Conservation (phyloP, 1,140 invertebrate genomes). For the Battus philenor region DNA sequence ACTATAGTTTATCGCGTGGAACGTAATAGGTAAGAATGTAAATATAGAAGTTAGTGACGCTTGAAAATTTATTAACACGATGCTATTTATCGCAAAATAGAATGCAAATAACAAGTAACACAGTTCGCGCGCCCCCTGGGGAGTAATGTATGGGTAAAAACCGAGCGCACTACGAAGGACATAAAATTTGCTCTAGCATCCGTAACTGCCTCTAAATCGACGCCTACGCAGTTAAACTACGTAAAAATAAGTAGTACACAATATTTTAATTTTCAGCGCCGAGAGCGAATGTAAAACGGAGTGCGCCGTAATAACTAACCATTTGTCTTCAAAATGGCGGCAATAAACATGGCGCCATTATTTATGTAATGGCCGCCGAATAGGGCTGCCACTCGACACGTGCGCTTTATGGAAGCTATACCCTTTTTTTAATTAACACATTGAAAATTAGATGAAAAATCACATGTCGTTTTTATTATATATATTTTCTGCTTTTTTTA, state of each 20-base stretch:
- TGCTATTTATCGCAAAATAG: constrained; percentile 15
- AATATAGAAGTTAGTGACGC: constrained; percentile 19
- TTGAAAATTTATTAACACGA: constrained; percentile 22
- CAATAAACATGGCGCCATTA: constrained; percentile 73
- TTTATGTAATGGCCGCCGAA: constrained; percentile 71
- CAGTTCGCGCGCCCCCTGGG: constrained; percentile 16
- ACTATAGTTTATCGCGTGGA: too few relatives aligned
- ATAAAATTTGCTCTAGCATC: constrained; percentile 34
- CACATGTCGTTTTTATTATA: too few relatives aligned
- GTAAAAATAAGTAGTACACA: constrained; percentile 67
- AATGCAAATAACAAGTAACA: constrained; percentile 7
- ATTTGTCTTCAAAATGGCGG: constrained; percentile 75
- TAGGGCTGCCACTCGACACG: constrained; percentile 65
- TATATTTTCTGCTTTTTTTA: too few relatives aligned
- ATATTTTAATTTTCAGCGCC: constrained; percentile 73
- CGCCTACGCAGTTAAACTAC: constrained; percentile 61
- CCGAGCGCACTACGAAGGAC: constrained; percentile 22
- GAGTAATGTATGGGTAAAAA: constrained; percentile 20
- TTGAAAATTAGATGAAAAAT: constrained; percentile 41
- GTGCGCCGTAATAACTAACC: constrained; percentile 72
- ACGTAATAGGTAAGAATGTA: too few relatives aligned
- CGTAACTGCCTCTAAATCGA: constrained; percentile 53
- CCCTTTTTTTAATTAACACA: constrained; percentile 66
- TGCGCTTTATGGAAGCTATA: constrained; percentile 64
- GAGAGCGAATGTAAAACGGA: constrained; percentile 68